phyloP scores from a whole-genome alignment of 2,797 vertebrate species.

The Pseudochirops corinnae region DNA sequence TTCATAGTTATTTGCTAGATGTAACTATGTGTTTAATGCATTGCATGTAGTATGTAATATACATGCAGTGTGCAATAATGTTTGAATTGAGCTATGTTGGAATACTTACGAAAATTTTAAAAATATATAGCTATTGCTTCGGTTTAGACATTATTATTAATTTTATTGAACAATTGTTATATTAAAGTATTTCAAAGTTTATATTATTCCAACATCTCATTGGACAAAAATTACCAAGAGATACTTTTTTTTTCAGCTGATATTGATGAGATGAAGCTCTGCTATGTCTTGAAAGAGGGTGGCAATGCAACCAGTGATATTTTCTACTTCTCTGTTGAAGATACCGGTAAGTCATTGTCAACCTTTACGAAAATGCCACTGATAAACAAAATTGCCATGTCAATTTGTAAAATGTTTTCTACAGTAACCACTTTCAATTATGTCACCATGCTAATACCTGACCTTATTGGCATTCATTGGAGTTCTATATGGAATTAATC shows the following conservation, averaged over 20 bases:
- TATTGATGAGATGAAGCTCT: slow-evolving; percentile 92
- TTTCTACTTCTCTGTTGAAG: slow-evolving; percentile 93
- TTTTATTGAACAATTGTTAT: neutral
- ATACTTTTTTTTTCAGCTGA: slow-evolving; percentile 85
- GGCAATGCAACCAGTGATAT: slow-evolving; percentile 90
- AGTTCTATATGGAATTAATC: neutral
- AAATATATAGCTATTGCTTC: neutral
- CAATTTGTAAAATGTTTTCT: neutral
- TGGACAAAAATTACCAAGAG: neutral
- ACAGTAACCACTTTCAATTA: neutral
- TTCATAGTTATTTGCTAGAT: neutral
- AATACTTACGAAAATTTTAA: neutral
- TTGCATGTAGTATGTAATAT: neutral
- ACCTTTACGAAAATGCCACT: neutral
- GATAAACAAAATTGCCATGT: neutral
- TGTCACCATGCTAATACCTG: neutral
- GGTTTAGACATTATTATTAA: neutral
- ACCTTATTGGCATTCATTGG: neutral
- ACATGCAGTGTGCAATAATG: neutral
- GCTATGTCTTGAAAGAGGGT: slow-evolving; percentile 89
- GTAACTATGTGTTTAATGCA: neutral
- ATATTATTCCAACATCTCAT: neutral
- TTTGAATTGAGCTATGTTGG: slow-evolving; percentile 2
- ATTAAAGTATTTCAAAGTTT: neutral
- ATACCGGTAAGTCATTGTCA: slow-evolving; percentile 87